Conservation (phyloP, 2,888 invertebrate genomes). For the Caenorhabditis becei region DNA sequence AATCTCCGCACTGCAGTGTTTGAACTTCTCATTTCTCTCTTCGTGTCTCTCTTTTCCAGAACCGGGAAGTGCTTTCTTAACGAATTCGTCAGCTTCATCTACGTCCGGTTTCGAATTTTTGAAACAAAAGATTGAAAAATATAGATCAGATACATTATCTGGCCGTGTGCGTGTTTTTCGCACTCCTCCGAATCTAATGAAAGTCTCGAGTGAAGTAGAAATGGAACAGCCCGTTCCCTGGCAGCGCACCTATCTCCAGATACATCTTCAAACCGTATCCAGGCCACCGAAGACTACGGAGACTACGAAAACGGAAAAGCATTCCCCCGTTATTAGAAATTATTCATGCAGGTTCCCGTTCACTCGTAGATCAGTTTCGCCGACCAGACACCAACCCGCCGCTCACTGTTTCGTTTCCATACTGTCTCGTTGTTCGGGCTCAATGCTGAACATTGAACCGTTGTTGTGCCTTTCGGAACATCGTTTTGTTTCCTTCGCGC, state of each 20-base stretch:
- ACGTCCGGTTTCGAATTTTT: no score
- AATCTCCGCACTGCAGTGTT: not conserved
- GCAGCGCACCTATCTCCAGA: not conserved
- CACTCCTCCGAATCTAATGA: not conserved
- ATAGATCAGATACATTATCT: no score
- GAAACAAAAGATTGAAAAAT: no score
- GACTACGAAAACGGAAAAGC: not conserved
- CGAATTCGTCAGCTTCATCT: no score
- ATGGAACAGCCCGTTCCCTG: not conserved
- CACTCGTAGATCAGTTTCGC: slow-evolving; percentile 43
- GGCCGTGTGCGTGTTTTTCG: no score
- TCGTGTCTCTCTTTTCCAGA: no score
- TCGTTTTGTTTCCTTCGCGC: slow-evolving; percentile 1
- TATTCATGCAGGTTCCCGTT: slow-evolving; percentile 9
- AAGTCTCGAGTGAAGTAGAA: not conserved
- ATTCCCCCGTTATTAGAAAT: not conserved
- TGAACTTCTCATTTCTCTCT: not conserved
- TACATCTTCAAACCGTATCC: not conserved
- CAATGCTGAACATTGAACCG: slow-evolving; percentile 38
- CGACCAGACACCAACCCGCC: slow-evolving; percentile 51
- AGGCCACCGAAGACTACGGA: not conserved
- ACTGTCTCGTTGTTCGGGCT: slow-evolving; percentile 23
- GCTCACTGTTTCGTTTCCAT: slow-evolving; percentile 41
- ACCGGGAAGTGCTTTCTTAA: no score
- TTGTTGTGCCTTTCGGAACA: slow-evolving; percentile 5